Evolutionary conservation across 53 echinoderm and acorn worm species (phyloP), one percentile per base, ranked within the genome.

Genomic region (Holothuria scabra): DNA sequence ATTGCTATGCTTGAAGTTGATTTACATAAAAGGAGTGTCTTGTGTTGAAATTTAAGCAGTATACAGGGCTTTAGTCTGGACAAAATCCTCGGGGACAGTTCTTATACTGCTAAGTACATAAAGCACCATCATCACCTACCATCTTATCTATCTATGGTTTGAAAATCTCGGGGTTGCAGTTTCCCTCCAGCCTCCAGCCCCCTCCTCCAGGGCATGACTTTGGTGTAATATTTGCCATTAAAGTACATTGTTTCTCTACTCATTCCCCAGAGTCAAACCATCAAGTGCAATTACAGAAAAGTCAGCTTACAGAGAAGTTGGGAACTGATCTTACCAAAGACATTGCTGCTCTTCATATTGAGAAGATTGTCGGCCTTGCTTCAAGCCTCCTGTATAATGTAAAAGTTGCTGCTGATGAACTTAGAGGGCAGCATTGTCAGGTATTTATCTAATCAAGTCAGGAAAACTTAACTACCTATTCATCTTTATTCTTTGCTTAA

Each of bases 351-450:
- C 21, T 72, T 22, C 24, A 72, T 22, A 8, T 72, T 24, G 23
- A 46, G 12, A 72, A 72, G 48, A 48, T 48, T 46, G 72, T 72
- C 12, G 48, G 28, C 46, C 72, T 72, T 72, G 72, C 72, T 4
- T 72, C 72, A 72, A 72, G 72, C 23, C 72, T 72, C 0, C 31
- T 72, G 4, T n/a, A 44, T 46, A 28, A 18, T 48, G 26, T 72
- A 25, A 72, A 72, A 48, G 8, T 2, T 46, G 46, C 72, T 13
- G 25, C 46, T 13, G 49, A 72, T 12, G 72, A 72, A 1, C n/a
- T 14, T 44, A n/a, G 48, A 38, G 72, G 44, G 37, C 46, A 48
- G 5, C 25, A 14, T 22, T 65, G 28, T 14, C 32, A 37, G 67
- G n/a, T 32, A 34, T 37, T 67, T 28, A 16, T 32, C 24, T 4